Evolutionary conservation across 1,140 invertebrate genomes (phyloP).

Genomic region (Euura saliciscinereae): DNA sequence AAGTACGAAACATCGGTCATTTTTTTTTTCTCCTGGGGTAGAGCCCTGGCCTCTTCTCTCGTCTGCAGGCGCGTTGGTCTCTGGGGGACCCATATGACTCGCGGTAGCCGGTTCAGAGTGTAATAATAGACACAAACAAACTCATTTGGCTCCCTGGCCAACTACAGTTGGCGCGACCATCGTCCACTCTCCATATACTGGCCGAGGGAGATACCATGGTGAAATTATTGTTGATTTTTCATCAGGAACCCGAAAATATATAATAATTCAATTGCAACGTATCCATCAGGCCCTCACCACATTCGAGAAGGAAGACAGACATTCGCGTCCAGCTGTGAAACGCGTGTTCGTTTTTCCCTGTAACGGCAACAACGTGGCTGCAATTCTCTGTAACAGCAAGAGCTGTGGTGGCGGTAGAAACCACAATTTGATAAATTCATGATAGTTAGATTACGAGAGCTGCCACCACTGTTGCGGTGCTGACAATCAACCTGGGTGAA

Average conservation of each 20-base stretch:
- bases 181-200: constrained; percentile 38
- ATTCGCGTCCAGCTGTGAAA: too few species aligned
- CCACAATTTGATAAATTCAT: neutral
- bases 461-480: too few species aligned
- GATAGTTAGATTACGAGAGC: neutral
- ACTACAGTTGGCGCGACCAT: constrained; percentile 52
- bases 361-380: too few species aligned
- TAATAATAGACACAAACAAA: constrained; percentile 55
- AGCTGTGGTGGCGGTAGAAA: neutral
- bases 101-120: constrained; percentile 46
- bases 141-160: constrained; percentile 52
- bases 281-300: too few species aligned
- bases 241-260: constrained; percentile 9
- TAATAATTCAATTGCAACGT: too few species aligned
- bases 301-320: too few species aligned
- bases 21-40: neutral
- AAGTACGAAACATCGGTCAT: too few species aligned
- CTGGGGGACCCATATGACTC: constrained; percentile 26
- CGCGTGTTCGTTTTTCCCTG: too few species aligned
- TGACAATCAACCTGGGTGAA: too few species aligned
- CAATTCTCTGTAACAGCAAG: too few species aligned
- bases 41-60: too few species aligned
- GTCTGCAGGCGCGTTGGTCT: constrained; percentile 19
- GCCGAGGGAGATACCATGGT: constrained; percentile 19
- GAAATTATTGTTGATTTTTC: constrained; percentile 38